These are phyloP conservation scores for Mustela erminea DNA, from an alignment of 2,797 vertebrate genomes.

Conservation along the genomic window DNA sequence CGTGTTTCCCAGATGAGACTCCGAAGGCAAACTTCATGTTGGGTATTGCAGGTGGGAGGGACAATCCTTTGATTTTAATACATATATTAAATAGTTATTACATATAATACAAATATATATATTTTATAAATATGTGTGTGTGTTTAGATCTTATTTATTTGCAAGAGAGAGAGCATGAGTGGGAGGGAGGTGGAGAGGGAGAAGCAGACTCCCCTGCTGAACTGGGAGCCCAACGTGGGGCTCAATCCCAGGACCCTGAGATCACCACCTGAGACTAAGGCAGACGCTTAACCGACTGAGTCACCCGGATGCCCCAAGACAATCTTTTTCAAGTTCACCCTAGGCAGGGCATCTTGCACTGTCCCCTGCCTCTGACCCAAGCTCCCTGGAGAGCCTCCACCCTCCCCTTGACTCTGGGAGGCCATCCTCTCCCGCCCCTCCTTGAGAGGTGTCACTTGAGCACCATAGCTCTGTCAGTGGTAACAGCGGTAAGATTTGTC, in stretches of 20 bases:
- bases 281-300: background rate
- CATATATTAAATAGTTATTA: background rate
- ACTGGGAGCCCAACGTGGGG: background rate
- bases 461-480: slow-evolving; percentile 80
- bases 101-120: background rate
- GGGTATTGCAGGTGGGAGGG: background rate
- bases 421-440: slow-evolving; percentile 55
- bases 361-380: background rate
- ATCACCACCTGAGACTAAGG: background rate
- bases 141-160: background rate
- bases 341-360: background rate
- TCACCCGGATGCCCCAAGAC: background rate
- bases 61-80: background rate
- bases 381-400: background rate
- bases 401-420: slow-evolving; percentile 50
- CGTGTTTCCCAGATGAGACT: slow-evolving; percentile 32
- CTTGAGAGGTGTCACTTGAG: slow-evolving; percentile 79
- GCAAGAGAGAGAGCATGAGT: background rate
- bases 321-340: background rate
- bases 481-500: slow-evolving; percentile 85
- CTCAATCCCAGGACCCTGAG: background rate
- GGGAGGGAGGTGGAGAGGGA: background rate
- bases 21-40: background rate
- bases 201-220: background rate
- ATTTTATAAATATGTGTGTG: background rate